Evolutionary conservation across 1,140 invertebrate genomes (phyloP), one percentile per base, ranked within the genome.

Genomic region (Drosophila ercepeae): DNA sequence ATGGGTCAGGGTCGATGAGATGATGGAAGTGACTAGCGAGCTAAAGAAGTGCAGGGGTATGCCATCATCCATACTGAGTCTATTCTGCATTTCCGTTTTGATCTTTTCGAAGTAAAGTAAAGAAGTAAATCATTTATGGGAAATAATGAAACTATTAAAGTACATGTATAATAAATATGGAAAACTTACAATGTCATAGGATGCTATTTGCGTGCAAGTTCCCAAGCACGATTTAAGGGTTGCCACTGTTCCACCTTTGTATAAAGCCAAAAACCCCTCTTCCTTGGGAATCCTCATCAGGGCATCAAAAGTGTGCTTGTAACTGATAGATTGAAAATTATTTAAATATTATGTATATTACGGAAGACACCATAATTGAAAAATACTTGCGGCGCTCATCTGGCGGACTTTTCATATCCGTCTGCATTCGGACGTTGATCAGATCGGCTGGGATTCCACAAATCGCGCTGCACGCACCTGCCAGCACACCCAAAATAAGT

Each of bases 391-490:
- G 68, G 8, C 27, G 50, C 5, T 21, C 5, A 0, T 14, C 79
- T 18, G 97, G 94, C 19, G 99, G 1, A 9, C 8, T 90, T 93
- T 99, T 99, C 16, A 99, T 95, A 93, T 99, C 98, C 93, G 99
- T 99, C 92, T 99, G 99, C 99, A 99, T 99, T 71, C 97, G 93
- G 5, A 99, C 98, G 93, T 99, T 99, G 46, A 99, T 95, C 92
- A 99, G 94, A 93, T 99, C 98, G 34, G 96, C 97, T 14, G 98
- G 98, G 45, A 97, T 97, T 0, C 97, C 71, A 5, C 58, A 18
- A 3, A 60, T 9, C 0, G 79, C 69, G 0, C 72, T 98, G 58
- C 94, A 94, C 41, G 96, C 95, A 4, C 98, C 98, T 21, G 97
- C 95, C 32, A 95, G 69, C 9, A 95, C 97, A 54, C 98, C 98